A percentile compares a stretch with the other conserved stretches of the same genome.
Evolutionary conservation across 2,113 vertebrate genomes (phyloP).

Genomic region (Odocoileus virginianus): DNA sequence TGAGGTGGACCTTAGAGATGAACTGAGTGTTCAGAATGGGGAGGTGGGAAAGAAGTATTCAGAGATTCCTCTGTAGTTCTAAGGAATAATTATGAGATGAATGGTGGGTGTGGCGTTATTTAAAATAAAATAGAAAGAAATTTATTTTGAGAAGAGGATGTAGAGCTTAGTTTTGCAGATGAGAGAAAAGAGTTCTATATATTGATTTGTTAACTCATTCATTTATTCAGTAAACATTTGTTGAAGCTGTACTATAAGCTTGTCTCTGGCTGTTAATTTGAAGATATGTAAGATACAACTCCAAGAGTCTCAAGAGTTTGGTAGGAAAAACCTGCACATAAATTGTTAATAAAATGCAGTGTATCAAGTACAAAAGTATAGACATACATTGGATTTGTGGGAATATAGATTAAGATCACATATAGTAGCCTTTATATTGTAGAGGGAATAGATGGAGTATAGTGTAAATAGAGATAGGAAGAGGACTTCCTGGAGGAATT

Average conservation of each 20-base stretch:
- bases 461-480: background rate
- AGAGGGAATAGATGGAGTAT: background rate
- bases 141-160: background rate
- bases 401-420: background rate
- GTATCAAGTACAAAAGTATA: background rate
- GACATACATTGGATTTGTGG: background rate
- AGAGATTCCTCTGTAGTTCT: background rate
- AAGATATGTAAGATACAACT: background rate
- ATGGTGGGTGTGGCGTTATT: background rate
- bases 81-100: background rate
- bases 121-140: background rate
- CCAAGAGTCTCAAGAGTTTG: background rate
- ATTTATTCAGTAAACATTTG: background rate
- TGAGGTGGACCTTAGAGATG: background rate
- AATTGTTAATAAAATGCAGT: background rate
- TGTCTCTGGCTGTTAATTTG: background rate
- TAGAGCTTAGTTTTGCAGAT: conserved; percentile 9
- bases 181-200: background rate
- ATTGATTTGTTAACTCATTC: background rate
- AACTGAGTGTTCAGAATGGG: background rate
- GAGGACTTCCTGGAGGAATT: background rate
- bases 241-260: background rate
- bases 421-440: background rate
- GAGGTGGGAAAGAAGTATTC: background rate
- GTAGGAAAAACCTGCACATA: background rate